These are phyloP conservation scores for Cheilosia scutellata DNA, from an alignment of 2,888 invertebrate genomes.

Conservation along the genomic window DNA sequence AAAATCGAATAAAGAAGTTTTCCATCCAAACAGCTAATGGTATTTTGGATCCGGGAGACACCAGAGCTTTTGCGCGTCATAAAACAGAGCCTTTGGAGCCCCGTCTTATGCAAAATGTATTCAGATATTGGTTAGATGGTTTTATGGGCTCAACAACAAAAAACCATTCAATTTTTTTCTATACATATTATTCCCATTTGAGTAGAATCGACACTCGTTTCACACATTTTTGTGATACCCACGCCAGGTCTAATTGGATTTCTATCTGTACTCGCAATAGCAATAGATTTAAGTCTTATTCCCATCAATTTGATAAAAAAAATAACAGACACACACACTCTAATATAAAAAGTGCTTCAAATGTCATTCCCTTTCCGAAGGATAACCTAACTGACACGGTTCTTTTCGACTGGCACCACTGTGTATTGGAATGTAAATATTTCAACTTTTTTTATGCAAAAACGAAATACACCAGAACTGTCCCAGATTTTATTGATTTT, in stretches of 20 bases:
- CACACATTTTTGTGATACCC: background rate
- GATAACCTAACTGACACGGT: slow-evolving; percentile 1
- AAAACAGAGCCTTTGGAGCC: too few relatives aligned
- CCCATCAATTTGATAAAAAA: slow-evolving; percentile 14
- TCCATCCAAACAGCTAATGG: too few relatives aligned
- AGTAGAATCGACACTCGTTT: too few relatives aligned
- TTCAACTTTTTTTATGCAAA: slow-evolving; percentile 11
- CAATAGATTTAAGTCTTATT: slow-evolving; percentile 7
- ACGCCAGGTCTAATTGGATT: slow-evolving; percentile 44
- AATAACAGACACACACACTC: background rate
- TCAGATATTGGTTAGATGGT: too few relatives aligned
- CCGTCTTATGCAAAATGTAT: too few relatives aligned
- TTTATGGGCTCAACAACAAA: background rate
- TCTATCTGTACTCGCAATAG: background rate
- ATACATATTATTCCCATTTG: background rate
- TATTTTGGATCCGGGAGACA: too few relatives aligned
- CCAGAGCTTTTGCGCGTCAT: too few relatives aligned
- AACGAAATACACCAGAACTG: slow-evolving; percentile 71
- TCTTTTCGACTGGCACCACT: slow-evolving; percentile 48
- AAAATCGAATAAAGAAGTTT: too few relatives aligned
- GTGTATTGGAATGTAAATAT: slow-evolving; percentile 50
- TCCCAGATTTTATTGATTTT: slow-evolving; percentile 84
- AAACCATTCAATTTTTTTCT: background rate
- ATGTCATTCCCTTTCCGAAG: slow-evolving; percentile 39
- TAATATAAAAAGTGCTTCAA: background rate